Evolutionary conservation across 2,797 vertebrate genomes (phyloP).

Genomic region (Leptatherina wallacei): DNA sequence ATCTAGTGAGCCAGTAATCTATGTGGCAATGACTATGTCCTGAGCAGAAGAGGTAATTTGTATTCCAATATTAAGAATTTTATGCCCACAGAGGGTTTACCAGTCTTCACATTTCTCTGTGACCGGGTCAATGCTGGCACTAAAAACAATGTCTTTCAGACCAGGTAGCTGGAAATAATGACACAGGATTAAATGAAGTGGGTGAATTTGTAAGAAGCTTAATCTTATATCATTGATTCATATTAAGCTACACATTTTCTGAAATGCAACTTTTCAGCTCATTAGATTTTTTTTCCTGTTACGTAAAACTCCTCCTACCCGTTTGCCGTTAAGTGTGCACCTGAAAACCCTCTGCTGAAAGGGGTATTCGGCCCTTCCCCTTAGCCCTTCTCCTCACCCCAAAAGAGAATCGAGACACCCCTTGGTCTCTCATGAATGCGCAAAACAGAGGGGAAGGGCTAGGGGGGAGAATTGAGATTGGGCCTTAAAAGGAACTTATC

Average conservation of each 20-base stretch:
- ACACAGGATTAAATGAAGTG: neutral
- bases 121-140: slow-evolving; percentile 21
- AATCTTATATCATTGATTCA: slow-evolving; percentile 42
- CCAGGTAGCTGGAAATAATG: slow-evolving; percentile 11
- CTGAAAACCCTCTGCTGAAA: too few species aligned
- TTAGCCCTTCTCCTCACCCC: too few species aligned
- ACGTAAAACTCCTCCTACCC: too few species aligned
- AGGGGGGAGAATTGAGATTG: too few species aligned
- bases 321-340: too few species aligned
- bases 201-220: neutral
- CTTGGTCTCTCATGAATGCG: too few species aligned
- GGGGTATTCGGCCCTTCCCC: too few species aligned
- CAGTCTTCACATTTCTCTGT: slow-evolving; percentile 38
- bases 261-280: slow-evolving; percentile 41
- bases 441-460: too few species aligned
- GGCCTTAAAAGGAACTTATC: too few species aligned
- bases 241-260: slow-evolving; percentile 29
- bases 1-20: slow-evolving; percentile 64
- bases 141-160: slow-evolving; percentile 10
- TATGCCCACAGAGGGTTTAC: slow-evolving; percentile 22
- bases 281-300: slow-evolving; percentile 13
- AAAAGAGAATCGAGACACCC: too few species aligned
- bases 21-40: slow-evolving; percentile 63
- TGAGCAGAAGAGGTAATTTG: slow-evolving; percentile 65
- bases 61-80: slow-evolving; percentile 60